Percentiles rank a stretch among this genome's conserved stretches.
Evolutionary conservation across 2,888 invertebrate species (phyloP).

Genomic region (Papilio elwesi): DNA sequence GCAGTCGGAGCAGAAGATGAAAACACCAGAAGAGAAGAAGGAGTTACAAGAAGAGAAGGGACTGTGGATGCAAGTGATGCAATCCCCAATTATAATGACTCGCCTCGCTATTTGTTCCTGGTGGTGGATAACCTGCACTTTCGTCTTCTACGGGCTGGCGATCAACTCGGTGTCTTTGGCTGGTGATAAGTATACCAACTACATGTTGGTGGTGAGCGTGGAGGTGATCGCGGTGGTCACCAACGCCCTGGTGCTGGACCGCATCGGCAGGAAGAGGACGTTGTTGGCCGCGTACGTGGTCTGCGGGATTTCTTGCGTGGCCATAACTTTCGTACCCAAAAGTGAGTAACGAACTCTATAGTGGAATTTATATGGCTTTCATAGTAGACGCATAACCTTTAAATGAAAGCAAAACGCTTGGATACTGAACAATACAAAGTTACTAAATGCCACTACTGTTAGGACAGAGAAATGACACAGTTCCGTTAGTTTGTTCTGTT

Average conservation of each 20-base stretch:
- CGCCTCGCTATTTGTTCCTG: constrained; percentile 75
- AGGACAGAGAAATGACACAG: too few relatives aligned
- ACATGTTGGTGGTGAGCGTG: constrained; percentile 87
- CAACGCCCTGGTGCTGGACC: constrained; percentile 86
- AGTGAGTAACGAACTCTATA: constrained; percentile 58
- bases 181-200: constrained; percentile 91
- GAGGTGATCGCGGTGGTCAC: constrained; percentile 89
- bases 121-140: constrained; percentile 92
- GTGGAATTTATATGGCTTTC: neutral
- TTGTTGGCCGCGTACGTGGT: constrained; percentile 84
- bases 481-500: neutral
- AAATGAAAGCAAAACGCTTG: too few relatives aligned
- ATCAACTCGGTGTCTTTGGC: constrained; percentile 90
- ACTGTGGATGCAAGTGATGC: constrained; percentile 66
- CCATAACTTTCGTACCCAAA: constrained; percentile 79
- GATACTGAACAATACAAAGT: too few relatives aligned
- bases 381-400: too few relatives aligned
- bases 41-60: constrained; percentile 55
- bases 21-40: constrained; percentile 58
- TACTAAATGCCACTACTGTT: too few relatives aligned
- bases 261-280: constrained; percentile 86
- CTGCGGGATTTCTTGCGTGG: constrained; percentile 81
- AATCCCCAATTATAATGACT: constrained; percentile 72
- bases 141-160: constrained; percentile 92
- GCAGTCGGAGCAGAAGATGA: constrained; percentile 63